Conservation (phyloP, 2,797 vertebrate genomes). For the Xyrichtys novacula region DNA sequence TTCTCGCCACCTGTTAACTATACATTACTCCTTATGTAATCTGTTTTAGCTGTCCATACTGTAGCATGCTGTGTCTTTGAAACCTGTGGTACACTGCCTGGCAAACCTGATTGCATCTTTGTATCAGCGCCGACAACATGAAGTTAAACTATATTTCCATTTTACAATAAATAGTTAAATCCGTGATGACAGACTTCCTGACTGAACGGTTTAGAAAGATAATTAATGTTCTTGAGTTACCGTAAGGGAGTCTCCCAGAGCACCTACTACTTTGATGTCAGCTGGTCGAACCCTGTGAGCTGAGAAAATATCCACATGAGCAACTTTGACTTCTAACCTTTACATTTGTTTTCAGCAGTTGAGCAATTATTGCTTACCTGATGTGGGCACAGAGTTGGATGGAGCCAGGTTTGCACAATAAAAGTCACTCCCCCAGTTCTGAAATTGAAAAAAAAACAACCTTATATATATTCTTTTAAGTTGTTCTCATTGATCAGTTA, state of each 20-base stretch:
- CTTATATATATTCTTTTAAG: not conserved
- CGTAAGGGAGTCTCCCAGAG: slow-evolving; percentile 93
- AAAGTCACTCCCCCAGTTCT: slow-evolving; percentile 96
- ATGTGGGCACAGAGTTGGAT: slow-evolving; percentile 85
- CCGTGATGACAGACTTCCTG: too few species aligned
- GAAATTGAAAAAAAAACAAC: slow-evolving; percentile 42
- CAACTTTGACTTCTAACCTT: not conserved
- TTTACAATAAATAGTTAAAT: too few species aligned
- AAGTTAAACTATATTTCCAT: too few species aligned
- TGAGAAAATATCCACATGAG: slow-evolving; percentile 62
- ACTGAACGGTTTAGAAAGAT: too few species aligned
- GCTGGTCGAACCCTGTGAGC: slow-evolving; percentile 89
- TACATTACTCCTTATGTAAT: too few species aligned
- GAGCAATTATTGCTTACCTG: slow-evolving; percentile 83
- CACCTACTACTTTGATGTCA: slow-evolving; percentile 90
- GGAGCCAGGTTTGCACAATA: slow-evolving; percentile 76
- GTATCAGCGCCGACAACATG: too few species aligned
- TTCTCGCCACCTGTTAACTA: too few species aligned
- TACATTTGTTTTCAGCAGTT: not conserved
- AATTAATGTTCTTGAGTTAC: slow-evolving; percentile 79
- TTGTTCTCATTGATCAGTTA: not conserved
- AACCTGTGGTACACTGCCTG: too few species aligned
- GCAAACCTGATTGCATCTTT: too few species aligned
- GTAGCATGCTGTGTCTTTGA: too few species aligned
- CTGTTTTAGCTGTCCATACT: too few species aligned